These are phyloP conservation scores for Rynchops niger DNA, from an alignment of 2,113 vertebrate species.

Conservation along the genomic window DNA sequence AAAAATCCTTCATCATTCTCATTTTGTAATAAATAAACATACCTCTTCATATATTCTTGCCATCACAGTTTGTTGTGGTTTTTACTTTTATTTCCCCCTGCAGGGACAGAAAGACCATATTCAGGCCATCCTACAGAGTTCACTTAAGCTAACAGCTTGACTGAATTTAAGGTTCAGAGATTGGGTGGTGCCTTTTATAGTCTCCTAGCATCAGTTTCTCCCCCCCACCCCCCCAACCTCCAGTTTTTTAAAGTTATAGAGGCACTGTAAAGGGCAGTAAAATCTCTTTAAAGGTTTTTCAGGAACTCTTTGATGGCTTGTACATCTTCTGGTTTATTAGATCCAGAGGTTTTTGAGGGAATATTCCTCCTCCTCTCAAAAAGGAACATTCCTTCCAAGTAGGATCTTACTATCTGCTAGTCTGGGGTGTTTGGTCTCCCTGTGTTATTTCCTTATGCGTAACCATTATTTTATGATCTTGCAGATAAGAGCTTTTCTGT, in stretches of 20 bases:
- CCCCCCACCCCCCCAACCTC: rapidly evolving
- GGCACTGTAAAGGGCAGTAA: background rate
- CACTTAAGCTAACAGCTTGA: background rate
- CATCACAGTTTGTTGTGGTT: background rate
- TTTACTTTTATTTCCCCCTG: background rate
- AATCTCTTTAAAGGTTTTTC: background rate
- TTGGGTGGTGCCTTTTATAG: background rate
- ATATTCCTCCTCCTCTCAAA: background rate
- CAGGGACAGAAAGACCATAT: background rate
- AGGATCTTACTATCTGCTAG: background rate
- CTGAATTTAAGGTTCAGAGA: background rate
- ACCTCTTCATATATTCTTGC: background rate
- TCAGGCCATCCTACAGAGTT: background rate
- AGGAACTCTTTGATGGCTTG: background rate
- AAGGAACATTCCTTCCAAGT: background rate
- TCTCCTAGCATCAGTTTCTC: background rate
- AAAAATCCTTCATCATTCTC: background rate
- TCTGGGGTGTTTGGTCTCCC: background rate
- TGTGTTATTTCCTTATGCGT: background rate
- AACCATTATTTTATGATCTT: background rate
- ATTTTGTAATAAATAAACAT: background rate
- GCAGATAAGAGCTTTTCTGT: background rate
- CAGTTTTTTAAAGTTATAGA: background rate
- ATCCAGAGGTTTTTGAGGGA: background rate
- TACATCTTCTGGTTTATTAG: background rate